Conservation (phyloP, 2,888 invertebrate genomes). For the Drosophila hamatofila region DNA sequence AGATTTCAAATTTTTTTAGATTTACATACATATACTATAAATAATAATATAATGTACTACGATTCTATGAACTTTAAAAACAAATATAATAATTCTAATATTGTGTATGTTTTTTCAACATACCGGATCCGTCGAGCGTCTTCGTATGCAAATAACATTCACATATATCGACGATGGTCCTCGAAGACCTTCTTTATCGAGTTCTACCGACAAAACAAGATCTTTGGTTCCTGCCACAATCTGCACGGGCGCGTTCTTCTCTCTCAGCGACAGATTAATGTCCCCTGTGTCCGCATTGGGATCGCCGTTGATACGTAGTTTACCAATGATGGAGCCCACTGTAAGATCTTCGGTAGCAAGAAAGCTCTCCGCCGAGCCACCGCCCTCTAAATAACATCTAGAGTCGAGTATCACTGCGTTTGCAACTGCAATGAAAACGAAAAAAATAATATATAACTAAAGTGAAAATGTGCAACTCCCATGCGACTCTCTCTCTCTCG, state of each 20-base stretch:
- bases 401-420: conserved; percentile 89
- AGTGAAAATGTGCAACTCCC: conserved; percentile 40
- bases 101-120: too few species aligned
- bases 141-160: conserved; percentile 93
- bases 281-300: conserved; percentile 90
- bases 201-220: conserved; percentile 90
- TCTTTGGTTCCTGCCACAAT: conserved; percentile 92
- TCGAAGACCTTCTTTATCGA: conserved; percentile 93
- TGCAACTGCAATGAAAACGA: conserved; percentile 86
- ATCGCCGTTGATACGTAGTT: conserved; percentile 93
- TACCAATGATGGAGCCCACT: conserved; percentile 92
- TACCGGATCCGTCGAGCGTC: conserved; percentile 92
- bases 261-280: conserved; percentile 91
- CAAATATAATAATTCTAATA: too few species aligned
- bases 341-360: conserved; percentile 94
- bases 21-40: too few species aligned
- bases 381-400: conserved; percentile 95
- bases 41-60: too few species aligned
- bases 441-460: conserved; percentile 21
- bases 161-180: conserved; percentile 95
- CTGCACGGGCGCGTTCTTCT: conserved; percentile 91
- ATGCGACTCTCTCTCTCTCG: conserved; percentile 25
- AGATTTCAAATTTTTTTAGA: too few species aligned
- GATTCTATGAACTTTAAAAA: too few species aligned
- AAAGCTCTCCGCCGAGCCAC: conserved; percentile 96